Conservation (phyloP, 2,888 invertebrate genomes). For the Temnothorax rugatulus region DNA sequence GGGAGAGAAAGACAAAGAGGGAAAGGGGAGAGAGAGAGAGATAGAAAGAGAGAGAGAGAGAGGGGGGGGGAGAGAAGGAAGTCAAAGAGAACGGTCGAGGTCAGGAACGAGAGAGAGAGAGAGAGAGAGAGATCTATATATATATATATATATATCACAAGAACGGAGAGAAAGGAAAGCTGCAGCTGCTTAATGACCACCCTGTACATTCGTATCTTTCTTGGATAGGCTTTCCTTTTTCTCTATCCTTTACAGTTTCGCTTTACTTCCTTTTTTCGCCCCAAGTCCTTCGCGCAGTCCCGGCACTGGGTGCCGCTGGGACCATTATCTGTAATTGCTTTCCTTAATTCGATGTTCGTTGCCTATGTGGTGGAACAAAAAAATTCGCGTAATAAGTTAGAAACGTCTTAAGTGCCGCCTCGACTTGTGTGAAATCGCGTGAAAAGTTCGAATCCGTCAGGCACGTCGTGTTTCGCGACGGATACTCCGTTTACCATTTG, state of each 20-base stretch:
- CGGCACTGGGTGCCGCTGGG: conserved; percentile 69
- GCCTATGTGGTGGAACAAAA: conserved; percentile 64
- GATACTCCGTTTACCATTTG: not conserved
- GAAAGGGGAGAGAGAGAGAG: conserved; percentile 40
- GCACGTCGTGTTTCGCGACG: conserved; percentile 1
- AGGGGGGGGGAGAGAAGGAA: not conserved
- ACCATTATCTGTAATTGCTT: conserved; percentile 84
- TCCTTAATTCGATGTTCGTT: conserved; percentile 80
- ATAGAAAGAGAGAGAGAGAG: conserved; percentile 34
- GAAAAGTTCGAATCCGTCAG: conserved; percentile 6
- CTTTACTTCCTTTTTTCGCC: conserved; percentile 8
- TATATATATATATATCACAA: too few relatives aligned
- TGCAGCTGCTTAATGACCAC: conserved; percentile 75
- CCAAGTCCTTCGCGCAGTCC: conserved; percentile 60
- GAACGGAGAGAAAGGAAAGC: conserved; percentile 61
- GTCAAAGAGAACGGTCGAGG: conserved; percentile 6
- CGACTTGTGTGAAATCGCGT: not conserved
- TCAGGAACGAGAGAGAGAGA: conserved; percentile 33
- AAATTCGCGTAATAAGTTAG: conserved; percentile 60
- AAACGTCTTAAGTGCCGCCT: conserved; percentile 57
- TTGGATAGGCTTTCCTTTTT: conserved; percentile 60
- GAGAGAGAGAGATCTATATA: too few relatives aligned
- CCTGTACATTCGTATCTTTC: conserved; percentile 77
- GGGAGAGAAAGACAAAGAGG: not conserved
- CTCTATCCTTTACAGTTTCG: conserved; percentile 22